A percentile compares a stretch with the other conserved stretches of the same genome.
Conservation (phyloP, 2,888 invertebrate genomes). For the Eupsilia transversa region DNA sequence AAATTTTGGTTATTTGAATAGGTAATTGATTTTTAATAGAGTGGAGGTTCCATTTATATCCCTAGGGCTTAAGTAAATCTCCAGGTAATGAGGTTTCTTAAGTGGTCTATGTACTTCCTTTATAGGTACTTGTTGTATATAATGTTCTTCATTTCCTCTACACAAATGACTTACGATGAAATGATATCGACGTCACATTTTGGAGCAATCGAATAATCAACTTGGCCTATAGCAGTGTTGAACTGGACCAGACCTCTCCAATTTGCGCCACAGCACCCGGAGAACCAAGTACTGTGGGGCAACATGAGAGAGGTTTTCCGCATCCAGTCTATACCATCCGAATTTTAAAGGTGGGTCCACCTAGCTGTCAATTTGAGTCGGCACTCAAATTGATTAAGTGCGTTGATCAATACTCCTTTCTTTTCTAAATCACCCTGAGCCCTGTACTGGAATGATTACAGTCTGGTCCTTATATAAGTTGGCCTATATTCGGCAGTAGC, state of each 20-base stretch:
- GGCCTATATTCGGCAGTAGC: slow-evolving; percentile 25
- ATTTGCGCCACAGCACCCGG: too few relatives aligned
- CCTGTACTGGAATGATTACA: slow-evolving; percentile 5
- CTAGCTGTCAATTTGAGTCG: not conserved
- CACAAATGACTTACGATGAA: not conserved
- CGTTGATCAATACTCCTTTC: not conserved
- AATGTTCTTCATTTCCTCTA: not conserved
- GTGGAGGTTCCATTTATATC: not conserved
- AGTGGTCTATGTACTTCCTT: too few relatives aligned
- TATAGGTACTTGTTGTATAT: not conserved
- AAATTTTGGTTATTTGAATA: not conserved
- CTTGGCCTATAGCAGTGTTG: not conserved
- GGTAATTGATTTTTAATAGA: not conserved
- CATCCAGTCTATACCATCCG: not conserved
- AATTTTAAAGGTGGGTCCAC: not conserved
- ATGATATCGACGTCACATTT: not conserved
- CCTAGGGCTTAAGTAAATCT: too few relatives aligned
- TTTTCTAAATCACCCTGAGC: not conserved
- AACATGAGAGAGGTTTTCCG: not conserved
- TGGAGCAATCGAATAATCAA: not conserved
- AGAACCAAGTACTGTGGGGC: not conserved
- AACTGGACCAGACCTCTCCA: not conserved
- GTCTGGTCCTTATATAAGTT: slow-evolving; percentile 4
- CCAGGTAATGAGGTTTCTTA: too few relatives aligned
- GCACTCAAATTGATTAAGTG: not conserved